A percentile compares a stretch with the other conserved stretches of the same genome.
Evolutionary conservation across 2,888 invertebrate genomes (phyloP).

Genomic region (Cerastis rubricosa): DNA sequence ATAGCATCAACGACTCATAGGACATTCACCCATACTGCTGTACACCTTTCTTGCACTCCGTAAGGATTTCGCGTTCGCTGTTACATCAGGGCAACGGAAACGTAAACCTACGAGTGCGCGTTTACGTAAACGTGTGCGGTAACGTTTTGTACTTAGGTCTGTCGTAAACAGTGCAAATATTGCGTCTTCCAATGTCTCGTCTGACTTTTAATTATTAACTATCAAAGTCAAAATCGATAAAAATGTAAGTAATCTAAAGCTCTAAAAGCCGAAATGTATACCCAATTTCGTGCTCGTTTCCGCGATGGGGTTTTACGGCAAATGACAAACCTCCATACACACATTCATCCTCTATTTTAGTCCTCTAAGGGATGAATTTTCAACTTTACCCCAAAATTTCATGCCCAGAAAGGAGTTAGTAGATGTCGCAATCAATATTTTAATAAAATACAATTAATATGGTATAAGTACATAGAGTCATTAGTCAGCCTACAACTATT

Average conservation of each 20-base stretch:
- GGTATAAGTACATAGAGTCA: too few relatives aligned
- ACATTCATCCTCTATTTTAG: background rate
- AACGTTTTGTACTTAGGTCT: background rate
- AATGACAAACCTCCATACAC: background rate
- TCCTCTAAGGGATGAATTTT: background rate
- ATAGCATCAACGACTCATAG: constrained; percentile 57
- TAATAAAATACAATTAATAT: too few relatives aligned
- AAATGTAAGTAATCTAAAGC: too few relatives aligned
- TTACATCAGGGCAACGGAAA: constrained; percentile 27
- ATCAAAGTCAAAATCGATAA: background rate
- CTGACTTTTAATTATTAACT: background rate
- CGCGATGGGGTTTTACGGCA: background rate
- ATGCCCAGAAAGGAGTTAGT: background rate
- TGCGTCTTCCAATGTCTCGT: background rate
- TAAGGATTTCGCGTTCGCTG: constrained; percentile 50
- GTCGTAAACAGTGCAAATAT: background rate
- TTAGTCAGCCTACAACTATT: too few relatives aligned
- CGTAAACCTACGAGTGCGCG: constrained; percentile 3
- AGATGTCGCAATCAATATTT: background rate
- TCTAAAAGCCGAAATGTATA: too few relatives aligned
- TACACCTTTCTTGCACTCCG: constrained; percentile 52
- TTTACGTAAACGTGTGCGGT: background rate
- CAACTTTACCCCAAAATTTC: background rate
- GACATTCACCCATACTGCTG: constrained; percentile 60
- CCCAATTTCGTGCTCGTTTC: too few relatives aligned